Conservation (phyloP, 64 coral and sea anemone genomes). For the Montipora capricornis region DNA sequence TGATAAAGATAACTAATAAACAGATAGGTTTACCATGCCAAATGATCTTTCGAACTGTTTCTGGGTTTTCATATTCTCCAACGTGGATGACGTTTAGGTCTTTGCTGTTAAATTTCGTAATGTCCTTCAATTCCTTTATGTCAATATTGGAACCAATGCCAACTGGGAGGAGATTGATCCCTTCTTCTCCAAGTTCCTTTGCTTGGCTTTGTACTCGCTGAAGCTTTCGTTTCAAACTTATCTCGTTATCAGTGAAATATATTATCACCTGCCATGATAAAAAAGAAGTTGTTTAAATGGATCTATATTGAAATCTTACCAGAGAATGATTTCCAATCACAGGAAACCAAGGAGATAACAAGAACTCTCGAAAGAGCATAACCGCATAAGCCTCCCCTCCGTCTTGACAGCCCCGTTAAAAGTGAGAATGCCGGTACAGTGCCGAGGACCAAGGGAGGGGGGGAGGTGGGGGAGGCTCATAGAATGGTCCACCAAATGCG, state of each 20-base stretch:
- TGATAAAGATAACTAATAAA: background rate
- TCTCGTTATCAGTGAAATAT: background rate
- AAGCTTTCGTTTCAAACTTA: background rate
- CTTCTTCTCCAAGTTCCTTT: background rate
- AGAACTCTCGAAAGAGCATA: too few species aligned
- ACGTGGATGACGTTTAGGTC: background rate
- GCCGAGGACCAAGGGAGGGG: too few species aligned
- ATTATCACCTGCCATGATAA: background rate
- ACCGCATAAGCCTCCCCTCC: too few species aligned
- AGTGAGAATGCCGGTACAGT: too few species aligned
- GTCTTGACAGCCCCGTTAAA: too few species aligned
- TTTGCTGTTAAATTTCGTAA: background rate
- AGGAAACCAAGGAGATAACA: too few species aligned
- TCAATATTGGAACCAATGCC: background rate
- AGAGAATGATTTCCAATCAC: too few species aligned
- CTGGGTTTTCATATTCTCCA: background rate
- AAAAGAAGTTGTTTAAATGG: background rate
- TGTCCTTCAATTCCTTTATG: background rate
- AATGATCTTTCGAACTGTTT: background rate
- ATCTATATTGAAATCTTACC: background rate
- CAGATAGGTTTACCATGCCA: background rate
- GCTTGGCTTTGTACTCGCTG: background rate
- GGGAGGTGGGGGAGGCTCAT: too few species aligned
- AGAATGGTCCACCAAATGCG: too few species aligned
- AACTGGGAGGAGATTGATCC: background rate